Percentiles rank a stretch among this genome's conserved stretches.
phyloP scores from a whole-genome alignment of 1,140 invertebrate genomes.

The Aphelenchoides besseyi region DNA sequence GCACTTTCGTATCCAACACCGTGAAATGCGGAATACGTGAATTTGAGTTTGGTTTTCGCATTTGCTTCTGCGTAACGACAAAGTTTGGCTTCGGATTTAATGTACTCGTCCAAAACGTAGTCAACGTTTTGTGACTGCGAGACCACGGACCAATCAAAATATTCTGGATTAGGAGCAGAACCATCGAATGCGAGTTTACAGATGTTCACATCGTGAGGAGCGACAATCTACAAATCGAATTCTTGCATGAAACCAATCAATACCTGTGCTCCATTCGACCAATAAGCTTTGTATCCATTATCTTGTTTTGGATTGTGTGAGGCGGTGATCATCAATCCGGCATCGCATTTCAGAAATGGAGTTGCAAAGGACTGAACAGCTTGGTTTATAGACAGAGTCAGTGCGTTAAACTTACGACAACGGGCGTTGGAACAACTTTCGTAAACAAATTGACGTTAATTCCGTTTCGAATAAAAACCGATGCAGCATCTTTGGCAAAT shows the following conservation, averaged over 20 bases:
- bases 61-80: constrained; percentile 65
- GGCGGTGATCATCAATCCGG: constrained; percentile 88
- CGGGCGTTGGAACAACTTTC: constrained; percentile 81
- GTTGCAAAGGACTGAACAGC: constrained; percentile 72
- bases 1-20: constrained; percentile 86
- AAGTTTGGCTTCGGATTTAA: constrained; percentile 48
- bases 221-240: constrained; percentile 73
- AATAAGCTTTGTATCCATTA: constrained; percentile 95
- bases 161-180: constrained; percentile 71
- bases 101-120: constrained; percentile 71
- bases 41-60: constrained; percentile 68
- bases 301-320: constrained; percentile 98
- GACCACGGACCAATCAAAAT: constrained; percentile 64
- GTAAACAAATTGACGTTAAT: constrained; percentile 81
- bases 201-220: constrained; percentile 84
- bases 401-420: background rate
- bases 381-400: background rate
- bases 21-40: constrained; percentile 94
- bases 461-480: constrained; percentile 75
- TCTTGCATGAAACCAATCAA: constrained; percentile 21
- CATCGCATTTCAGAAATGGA: constrained; percentile 70
- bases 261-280: constrained; percentile 83
- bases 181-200: constrained; percentile 75
- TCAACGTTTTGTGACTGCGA: constrained; percentile 49
- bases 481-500: constrained; percentile 85